phyloP scores from a whole-genome alignment of 2,888 invertebrate species.

The Nephrotoma flavescens region DNA sequence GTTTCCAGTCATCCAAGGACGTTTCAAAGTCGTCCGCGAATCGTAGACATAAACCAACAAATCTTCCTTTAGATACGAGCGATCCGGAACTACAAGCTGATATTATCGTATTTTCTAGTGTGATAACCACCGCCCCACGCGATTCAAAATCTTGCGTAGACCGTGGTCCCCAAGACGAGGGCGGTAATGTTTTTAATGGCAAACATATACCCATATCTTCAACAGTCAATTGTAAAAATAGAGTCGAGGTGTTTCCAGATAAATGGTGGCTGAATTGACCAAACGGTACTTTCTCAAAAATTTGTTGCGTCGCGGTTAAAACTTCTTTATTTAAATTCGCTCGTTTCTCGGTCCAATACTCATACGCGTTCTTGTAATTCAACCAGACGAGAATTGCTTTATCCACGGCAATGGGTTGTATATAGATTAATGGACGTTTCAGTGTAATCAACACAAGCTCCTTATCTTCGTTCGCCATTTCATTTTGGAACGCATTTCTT shows the following conservation, averaged over 20 bases:
- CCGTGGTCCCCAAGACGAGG: constrained; percentile 50
- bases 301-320: constrained; percentile 55
- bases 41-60: constrained; percentile 79
- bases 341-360: constrained; percentile 97
- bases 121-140: constrained; percentile 86
- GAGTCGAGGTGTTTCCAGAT: constrained; percentile 67
- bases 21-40: constrained; percentile 97
- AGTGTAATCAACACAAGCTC: constrained; percentile 82
- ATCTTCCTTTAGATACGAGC: constrained; percentile 83
- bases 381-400: constrained; percentile 97
- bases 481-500: constrained; percentile 76
- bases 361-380: constrained; percentile 98
- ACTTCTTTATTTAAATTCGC: constrained; percentile 83
- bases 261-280: constrained; percentile 66
- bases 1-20: constrained; percentile 94
- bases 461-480: constrained; percentile 75
- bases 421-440: constrained; percentile 85
- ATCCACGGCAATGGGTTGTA: constrained; percentile 95
- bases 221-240: constrained; percentile 87
- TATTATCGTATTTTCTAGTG: constrained; percentile 91
- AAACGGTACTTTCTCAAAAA: constrained; percentile 60
- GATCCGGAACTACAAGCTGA: constrained; percentile 89
- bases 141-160: constrained; percentile 60
- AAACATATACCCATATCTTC: constrained; percentile 95
- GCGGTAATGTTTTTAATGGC: constrained; percentile 71